Base-by-base conservation (phyloP, 2,888 invertebrate species). In the Acrobeloides nanus region DNA sequence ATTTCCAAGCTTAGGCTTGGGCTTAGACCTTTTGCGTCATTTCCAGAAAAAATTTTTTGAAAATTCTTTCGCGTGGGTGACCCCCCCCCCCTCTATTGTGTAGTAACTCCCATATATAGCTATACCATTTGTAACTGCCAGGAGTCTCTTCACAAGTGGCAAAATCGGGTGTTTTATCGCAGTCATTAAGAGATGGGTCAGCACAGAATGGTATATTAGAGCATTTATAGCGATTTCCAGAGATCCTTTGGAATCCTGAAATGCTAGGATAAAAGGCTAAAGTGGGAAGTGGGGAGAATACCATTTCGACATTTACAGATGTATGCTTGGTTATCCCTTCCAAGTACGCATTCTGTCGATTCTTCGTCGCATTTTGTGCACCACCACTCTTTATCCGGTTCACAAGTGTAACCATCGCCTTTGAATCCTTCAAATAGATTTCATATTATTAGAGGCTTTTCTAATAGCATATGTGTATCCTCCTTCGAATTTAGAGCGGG, bases 301-400 rank as follows among this genome's bases (percentile, higher is more conserved):
- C n/a, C n/a, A n/a, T n/a, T n/a, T n/a, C n/a, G n/a, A n/a, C 46
- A 46, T 1, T 38, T 29, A 24, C 47, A 47, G 15, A 23, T 32
- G 35, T 20, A 47, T 0, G 18, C 37, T n/a, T n/a, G n/a, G n/a
- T 37, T 10, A 34, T 20, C 10, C 26, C 17, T 23, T 7, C 27
- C 33, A 2, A 18, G n/a, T 10, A 12, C 35, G n/a, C 39, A 38
- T 18, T 21, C 39, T 18, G 39, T 38, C 35, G 39, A 27, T 4
- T 10, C 1, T 12, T 23, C 26, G 35, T 38, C 39, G 26, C 39
- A 38, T 38, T 38, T 38, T 23, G 8, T 1, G 4, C 39, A 38
- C 39, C 39, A 38, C 4, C 10, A 38, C 2, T 38, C 39, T 23
- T 38, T 38, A 12, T 38, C 39, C 10, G 39, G 20, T n/a, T 24